Conservation (phyloP, 2,888 invertebrate genomes). For the Brachyopa scutellaris region DNA sequence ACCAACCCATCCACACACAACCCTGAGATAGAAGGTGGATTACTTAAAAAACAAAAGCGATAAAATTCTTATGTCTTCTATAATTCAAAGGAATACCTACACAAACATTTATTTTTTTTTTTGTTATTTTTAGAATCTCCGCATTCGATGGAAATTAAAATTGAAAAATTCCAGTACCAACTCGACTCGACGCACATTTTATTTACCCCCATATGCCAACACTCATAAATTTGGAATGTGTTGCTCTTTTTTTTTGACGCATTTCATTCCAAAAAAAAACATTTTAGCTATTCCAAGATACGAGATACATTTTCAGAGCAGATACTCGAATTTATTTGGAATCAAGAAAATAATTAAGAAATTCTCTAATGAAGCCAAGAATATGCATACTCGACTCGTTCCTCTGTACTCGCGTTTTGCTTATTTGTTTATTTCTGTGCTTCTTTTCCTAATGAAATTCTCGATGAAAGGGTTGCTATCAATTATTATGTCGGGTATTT, state of each 20-base stretch:
- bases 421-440: constrained; percentile 30
- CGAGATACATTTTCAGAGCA: background rate
- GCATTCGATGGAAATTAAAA: constrained; percentile 54
- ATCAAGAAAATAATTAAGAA: constrained; percentile 48
- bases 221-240: constrained; percentile 50
- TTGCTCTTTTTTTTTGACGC: constrained; percentile 58
- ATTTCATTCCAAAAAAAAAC: constrained; percentile 26
- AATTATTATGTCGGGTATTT: constrained; percentile 27
- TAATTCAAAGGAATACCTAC: constrained; percentile 41
- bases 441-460: constrained; percentile 37
- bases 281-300: background rate
- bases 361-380: constrained; percentile 35
- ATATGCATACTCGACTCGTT: background rate
- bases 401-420: background rate
- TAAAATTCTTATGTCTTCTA: background rate
- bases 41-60: constrained; percentile 10
- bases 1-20: background rate
- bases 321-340: constrained; percentile 16
- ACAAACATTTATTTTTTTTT: no score
- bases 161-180: constrained; percentile 54
- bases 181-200: constrained; percentile 38
- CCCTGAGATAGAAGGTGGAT: constrained; percentile 26
- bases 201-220: constrained; percentile 40
- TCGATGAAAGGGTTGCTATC: constrained; percentile 42
- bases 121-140: constrained; percentile 50